Conservation (phyloP, 2,113 vertebrate species). For the Cinclus mexicanus region DNA sequence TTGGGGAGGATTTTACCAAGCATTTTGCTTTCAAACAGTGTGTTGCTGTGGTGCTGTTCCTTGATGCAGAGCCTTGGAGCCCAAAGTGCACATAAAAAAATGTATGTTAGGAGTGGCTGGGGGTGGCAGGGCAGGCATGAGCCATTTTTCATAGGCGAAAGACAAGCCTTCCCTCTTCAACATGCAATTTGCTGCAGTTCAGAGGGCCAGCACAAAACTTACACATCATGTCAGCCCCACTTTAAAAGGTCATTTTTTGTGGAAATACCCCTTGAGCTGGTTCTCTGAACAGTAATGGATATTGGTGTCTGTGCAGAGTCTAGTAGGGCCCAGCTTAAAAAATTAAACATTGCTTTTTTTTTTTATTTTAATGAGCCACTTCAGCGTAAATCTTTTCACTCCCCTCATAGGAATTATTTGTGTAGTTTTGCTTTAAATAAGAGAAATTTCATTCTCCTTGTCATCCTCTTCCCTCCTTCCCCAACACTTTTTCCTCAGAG, state of each 20-base stretch:
- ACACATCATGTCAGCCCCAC: neutral
- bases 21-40: neutral
- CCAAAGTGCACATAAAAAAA: neutral
- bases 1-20: fast-evolving
- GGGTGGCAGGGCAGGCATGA: fast-evolving
- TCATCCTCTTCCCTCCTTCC: neutral
- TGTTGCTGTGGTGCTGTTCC: neutral
- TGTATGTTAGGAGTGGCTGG: neutral
- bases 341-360: neutral
- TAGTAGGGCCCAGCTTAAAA: neutral
- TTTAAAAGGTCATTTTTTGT: slow-evolving; percentile 22
- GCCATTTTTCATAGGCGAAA: neutral
- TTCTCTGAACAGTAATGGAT: neutral
- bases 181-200: neutral
- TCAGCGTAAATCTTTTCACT: neutral
- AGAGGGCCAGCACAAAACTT: neutral
- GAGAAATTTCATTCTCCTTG: neutral
- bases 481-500: neutral
- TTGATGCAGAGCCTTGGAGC: neutral
- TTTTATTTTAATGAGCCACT: neutral
- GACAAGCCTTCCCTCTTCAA: neutral
- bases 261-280: neutral
- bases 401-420: neutral
- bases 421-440: slow-evolving; percentile 1
- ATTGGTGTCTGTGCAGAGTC: neutral